Evolutionary conservation across 2,113 vertebrate genomes (phyloP), one percentile per base, ranked within the genome.

Genomic region (Aythya baeri): DNA sequence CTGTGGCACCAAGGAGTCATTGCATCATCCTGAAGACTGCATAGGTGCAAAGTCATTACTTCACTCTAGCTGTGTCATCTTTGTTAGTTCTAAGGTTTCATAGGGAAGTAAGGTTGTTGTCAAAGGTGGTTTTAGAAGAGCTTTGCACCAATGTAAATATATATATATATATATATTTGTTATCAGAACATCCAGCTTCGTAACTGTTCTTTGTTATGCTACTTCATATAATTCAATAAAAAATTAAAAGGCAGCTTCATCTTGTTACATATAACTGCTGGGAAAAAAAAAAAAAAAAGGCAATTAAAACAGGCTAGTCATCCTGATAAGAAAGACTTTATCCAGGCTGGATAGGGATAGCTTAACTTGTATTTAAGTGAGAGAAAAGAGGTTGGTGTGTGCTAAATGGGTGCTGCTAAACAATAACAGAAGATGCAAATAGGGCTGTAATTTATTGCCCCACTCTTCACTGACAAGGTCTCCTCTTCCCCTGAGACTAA

Each of bases 1-100:
- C 27, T 27, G 65, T 83, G 93, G 43, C 93, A 94, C 85, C 34
- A 43, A 61, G 46, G 63, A 93, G 49, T 77, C 54, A 58, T 94
- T 97, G 77, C 92, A 81, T 90, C 90, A 96, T 62, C 79, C 73
- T 88, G 88, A 86, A 78, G 32, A 63, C 72, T 92, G 29, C 43
- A 43, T 20, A 90, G 29, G 52, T 94, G 88, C 79, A 86, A 82
- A 90, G 80, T 94, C 93, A 94, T 88, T 91, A 80, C 52, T 91
- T 96, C 65, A 34, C 43, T 90, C 36, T 57, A 71, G 73, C 26
- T 0, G 0, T 13, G 61, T 75, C 73, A 75, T 55, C 62, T 75
- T 87, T 55, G 17, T 23, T 83, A 46, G 17, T 44, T 84, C 32
- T n/a, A 79, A 66, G 36, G 7, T 73, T 91, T 91, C 29, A 13